phyloP scores from a whole-genome alignment of 2,113 vertebrate species.

The Fulmarus glacialis region DNA sequence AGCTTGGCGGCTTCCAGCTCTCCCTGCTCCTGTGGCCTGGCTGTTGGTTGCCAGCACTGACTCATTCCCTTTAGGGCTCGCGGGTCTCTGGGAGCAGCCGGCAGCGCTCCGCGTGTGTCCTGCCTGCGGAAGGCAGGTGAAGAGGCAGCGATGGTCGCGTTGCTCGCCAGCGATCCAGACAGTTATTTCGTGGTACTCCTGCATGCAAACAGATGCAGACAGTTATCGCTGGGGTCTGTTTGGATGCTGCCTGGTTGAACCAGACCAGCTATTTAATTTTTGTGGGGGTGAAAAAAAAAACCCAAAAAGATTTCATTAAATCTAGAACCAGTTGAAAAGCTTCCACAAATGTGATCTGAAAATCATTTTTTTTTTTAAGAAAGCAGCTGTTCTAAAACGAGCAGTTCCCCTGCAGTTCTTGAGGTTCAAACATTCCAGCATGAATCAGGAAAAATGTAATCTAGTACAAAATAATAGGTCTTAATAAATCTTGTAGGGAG shows the following conservation, averaged over 20 bases:
- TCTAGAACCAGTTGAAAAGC: neutral
- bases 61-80: neutral
- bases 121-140: neutral
- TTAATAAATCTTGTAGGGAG: neutral
- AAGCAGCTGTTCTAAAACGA: neutral
- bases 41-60: neutral
- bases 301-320: neutral
- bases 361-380: fast-evolving
- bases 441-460: neutral
- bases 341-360: neutral
- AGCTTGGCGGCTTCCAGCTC: neutral
- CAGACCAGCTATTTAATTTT: fast-evolving
- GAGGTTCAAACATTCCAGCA: neutral
- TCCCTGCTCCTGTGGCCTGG: neutral
- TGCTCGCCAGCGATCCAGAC: neutral
- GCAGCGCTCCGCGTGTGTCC: neutral
- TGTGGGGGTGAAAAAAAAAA: neutral
- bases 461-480: neutral
- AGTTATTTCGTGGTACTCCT: fast-evolving
- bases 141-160: fast-evolving
- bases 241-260: neutral
- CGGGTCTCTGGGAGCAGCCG: neutral
- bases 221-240: neutral
- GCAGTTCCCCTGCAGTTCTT: neutral
- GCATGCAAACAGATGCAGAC: fast-evolving